Conservation (phyloP, 1,140 invertebrate species). For the Bacillus rossius region DNA sequence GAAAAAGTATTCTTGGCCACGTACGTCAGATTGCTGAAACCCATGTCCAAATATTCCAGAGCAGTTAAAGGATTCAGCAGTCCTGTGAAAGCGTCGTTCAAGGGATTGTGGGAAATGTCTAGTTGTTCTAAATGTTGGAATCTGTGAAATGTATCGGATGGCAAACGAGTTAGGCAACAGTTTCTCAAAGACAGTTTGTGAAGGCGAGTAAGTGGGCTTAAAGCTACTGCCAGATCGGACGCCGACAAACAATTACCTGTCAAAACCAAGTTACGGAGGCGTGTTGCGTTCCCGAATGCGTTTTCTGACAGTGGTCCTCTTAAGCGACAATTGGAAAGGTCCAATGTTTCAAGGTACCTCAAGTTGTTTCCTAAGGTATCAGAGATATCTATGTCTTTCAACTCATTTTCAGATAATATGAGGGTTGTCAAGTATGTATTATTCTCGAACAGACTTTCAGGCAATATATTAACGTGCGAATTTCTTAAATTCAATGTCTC, state of each 20-base stretch:
- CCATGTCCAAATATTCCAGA: constrained; percentile 65
- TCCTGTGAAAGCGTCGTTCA: constrained; percentile 60
- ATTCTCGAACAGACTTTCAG: constrained; percentile 58
- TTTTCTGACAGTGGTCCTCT: constrained; percentile 58
- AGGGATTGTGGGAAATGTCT: constrained; percentile 62
- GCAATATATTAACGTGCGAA: constrained; percentile 53
- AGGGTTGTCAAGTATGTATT: constrained; percentile 59
- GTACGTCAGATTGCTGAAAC: constrained; percentile 60
- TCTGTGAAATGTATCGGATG: constrained; percentile 55
- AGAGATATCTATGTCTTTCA: constrained; percentile 56
- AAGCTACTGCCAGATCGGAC: constrained; percentile 56
- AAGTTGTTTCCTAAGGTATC: constrained; percentile 58
- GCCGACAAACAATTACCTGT: constrained; percentile 63
- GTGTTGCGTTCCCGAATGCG: constrained; percentile 61
- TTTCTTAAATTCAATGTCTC: constrained; percentile 59
- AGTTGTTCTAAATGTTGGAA: constrained; percentile 58
- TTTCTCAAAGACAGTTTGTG: constrained; percentile 61
- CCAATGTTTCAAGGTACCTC: constrained; percentile 57
- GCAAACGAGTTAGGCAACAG: constrained; percentile 55
- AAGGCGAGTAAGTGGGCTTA: constrained; percentile 56
- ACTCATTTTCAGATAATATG: constrained; percentile 58
- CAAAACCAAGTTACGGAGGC: constrained; percentile 56
- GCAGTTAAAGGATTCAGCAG: constrained; percentile 58
- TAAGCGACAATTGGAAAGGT: constrained; percentile 63
- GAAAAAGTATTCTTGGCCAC: constrained; percentile 60